A percentile compares a stretch with the other conserved stretches of the same genome.
These are phyloP conservation scores for Agrochola litura DNA, from an alignment of 2,888 invertebrate genomes.

Conservation along the genomic window DNA sequence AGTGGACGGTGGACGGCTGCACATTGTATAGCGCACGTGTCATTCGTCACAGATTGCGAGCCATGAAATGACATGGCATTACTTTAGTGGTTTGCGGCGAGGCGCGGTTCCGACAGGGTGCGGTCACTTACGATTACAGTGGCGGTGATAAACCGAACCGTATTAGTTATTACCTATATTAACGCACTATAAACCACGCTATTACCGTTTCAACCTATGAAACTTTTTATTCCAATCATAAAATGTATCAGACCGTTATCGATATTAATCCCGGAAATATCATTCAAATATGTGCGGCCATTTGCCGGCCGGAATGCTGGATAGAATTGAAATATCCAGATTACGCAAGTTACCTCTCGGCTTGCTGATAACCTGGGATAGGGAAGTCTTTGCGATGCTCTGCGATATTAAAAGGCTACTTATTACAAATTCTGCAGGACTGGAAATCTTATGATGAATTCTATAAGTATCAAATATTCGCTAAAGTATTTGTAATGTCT, in stretches of 20 bases:
- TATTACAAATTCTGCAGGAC: slow-evolving; percentile 23
- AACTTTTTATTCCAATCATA: slow-evolving; percentile 64
- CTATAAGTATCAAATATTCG: slow-evolving; percentile 13
- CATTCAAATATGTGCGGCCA: slow-evolving; percentile 60
- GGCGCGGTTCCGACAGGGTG: slow-evolving; percentile 80
- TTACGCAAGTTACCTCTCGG: slow-evolving; percentile 42
- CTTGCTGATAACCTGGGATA: slow-evolving; percentile 53
- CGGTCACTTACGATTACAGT: slow-evolving; percentile 81
- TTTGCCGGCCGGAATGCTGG: slow-evolving; percentile 50
- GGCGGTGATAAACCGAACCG: slow-evolving; percentile 70
- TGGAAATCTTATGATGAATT: slow-evolving; percentile 11
- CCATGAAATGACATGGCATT: slow-evolving; percentile 83
- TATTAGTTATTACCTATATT: slow-evolving; percentile 75
- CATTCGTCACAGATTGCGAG: slow-evolving; percentile 83
- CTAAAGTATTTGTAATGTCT: slow-evolving; percentile 18
- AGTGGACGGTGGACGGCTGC: slow-evolving; percentile 34
- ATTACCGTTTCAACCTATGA: slow-evolving; percentile 50
- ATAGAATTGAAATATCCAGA: slow-evolving; percentile 63
- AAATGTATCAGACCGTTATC: slow-evolving; percentile 63
- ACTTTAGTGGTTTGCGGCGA: slow-evolving; percentile 79
- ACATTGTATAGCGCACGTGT: slow-evolving; percentile 72
- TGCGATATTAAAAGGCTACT: slow-evolving; percentile 43
- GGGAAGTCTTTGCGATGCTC: slow-evolving; percentile 17
- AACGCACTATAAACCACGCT: slow-evolving; percentile 66
- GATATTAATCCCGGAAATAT: slow-evolving; percentile 65